Evolutionary conservation across 2,888 invertebrate species (phyloP), one percentile per base, ranked within the genome.

Genomic region (Drepana falcataria): DNA sequence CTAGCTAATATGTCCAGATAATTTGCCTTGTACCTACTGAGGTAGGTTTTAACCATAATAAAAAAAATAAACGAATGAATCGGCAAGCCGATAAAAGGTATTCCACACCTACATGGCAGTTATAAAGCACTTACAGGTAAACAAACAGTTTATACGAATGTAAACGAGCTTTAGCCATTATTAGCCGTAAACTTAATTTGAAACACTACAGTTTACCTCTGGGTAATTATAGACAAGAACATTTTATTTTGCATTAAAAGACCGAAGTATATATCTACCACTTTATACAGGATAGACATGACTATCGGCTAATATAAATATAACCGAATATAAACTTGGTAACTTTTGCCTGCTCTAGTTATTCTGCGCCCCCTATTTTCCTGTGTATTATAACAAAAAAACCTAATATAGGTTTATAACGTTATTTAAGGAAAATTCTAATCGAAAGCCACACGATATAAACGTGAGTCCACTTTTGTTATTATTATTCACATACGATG

Each of bases 71-170:
- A 68, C 52, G 55, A 60, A 65, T 65, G 60, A 65, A 58, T 61
- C 60, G 65, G 52, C 62, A 49, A 63, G 59, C 44, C 4, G 40
- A 6, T 7, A 40, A 5, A 35, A 35, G n/a, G 3, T 3, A 35
- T 21, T 35, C 59, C 55, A 63, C 73, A 62, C 75, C 77, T 66
- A 77, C 77, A 58, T 68, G 48, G 59, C 67, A 71, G 76, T 76
- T 75, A 75, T 67, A 52, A 53, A 61, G 66, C 68, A 66, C 68
- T 76, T 75, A 69, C 61, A 64, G 65, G 62, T 63, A 71, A 71
- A 72, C 68, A 69, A 72, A 75, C 69, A 64, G 55, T 59, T 63
- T 51, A 64, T 68, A 70, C 55, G 51, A 64, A 67, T 62, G 60
- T 64, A 66, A 68, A 72, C 58, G 64, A 69, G 63, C 63, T 68